Evolutionary conservation across 2,797 vertebrate genomes (phyloP).

Genomic region (Molossus molossus): DNA sequence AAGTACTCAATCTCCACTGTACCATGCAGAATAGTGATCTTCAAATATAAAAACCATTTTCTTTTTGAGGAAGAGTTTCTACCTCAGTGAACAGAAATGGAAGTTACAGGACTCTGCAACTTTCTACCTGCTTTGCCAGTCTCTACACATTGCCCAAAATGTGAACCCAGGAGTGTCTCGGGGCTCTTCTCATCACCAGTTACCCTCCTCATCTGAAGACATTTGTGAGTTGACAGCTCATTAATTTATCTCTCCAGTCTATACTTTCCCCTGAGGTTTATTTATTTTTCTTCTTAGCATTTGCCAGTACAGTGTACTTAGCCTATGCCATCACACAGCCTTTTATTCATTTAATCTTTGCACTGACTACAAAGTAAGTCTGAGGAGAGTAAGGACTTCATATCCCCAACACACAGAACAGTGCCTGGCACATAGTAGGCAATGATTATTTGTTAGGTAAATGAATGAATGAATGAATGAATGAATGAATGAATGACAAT

Average conservation of each 20-base stretch:
- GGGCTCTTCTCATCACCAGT: not conserved
- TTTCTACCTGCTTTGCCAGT: too few species aligned
- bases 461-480: too few species aligned
- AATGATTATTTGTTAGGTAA: not conserved
- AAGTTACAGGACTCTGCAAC: not conserved
- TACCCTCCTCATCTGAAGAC: not conserved
- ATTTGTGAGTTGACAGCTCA: not conserved
- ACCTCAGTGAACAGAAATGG: not conserved
- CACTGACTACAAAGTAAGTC: not conserved
- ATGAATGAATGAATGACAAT: not conserved
- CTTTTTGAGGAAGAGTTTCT: not conserved
- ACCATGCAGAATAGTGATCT: not conserved
- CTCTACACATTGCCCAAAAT: accelerated
- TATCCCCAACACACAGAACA: not conserved
- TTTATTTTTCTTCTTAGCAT: not conserved
- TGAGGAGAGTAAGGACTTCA: not conserved
- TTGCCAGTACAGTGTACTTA: not conserved
- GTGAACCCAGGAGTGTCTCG: not conserved
- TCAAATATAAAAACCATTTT: not conserved
- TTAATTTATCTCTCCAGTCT: not conserved
- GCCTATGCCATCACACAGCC: not conserved
- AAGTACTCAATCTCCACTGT: not conserved
- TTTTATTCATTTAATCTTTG: not conserved
- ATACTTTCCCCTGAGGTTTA: not conserved
- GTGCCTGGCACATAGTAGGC: not conserved